A percentile compares a stretch with the other conserved stretches of the same genome.
Conservation (phyloP, 2,888 invertebrate genomes). For the Lasioglossum marginatum region DNA sequence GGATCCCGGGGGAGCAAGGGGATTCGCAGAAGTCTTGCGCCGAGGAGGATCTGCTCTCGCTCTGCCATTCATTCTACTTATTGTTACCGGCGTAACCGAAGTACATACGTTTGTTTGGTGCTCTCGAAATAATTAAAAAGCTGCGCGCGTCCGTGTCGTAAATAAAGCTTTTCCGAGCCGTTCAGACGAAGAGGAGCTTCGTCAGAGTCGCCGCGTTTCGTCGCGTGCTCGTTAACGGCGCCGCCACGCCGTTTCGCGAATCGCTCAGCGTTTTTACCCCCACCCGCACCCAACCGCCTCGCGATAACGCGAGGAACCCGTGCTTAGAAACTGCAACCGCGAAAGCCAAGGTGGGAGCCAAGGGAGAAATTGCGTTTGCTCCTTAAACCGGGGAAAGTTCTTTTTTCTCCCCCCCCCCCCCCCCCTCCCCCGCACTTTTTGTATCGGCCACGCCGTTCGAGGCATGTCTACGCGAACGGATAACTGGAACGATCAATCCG, state of each 20-base stretch:
- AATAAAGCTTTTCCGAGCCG: slow-evolving; percentile 28
- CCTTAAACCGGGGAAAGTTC: slow-evolving; percentile 67
- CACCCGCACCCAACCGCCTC: no score
- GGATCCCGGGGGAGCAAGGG: background rate
- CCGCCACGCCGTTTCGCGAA: slow-evolving; percentile 2
- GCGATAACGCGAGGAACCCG: slow-evolving; percentile 39
- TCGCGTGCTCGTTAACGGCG: slow-evolving; percentile 64
- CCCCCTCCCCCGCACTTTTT: background rate
- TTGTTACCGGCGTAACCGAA: slow-evolving; percentile 33
- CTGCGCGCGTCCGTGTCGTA: slow-evolving; percentile 21
- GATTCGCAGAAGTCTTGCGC: slow-evolving; percentile 9
- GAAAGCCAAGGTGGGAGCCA: slow-evolving; percentile 68
- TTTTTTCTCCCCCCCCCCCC: background rate
- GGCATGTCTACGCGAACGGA: background rate
- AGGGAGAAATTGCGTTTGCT: slow-evolving; percentile 71
- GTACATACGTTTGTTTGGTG: slow-evolving; percentile 17
- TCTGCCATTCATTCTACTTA: slow-evolving; percentile 43
- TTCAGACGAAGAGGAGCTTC: background rate
- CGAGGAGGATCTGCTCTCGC: slow-evolving; percentile 8
- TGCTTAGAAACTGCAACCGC: slow-evolving; percentile 76
- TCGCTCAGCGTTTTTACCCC: background rate
- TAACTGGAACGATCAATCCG: slow-evolving; percentile 14
- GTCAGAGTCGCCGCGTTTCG: slow-evolving; percentile 8
- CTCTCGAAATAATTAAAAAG: slow-evolving; percentile 51
- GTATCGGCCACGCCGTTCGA: slow-evolving; percentile 1